Evolutionary conservation across 2,797 vertebrate species (phyloP).

Genomic region (Molothrus aeneus): DNA sequence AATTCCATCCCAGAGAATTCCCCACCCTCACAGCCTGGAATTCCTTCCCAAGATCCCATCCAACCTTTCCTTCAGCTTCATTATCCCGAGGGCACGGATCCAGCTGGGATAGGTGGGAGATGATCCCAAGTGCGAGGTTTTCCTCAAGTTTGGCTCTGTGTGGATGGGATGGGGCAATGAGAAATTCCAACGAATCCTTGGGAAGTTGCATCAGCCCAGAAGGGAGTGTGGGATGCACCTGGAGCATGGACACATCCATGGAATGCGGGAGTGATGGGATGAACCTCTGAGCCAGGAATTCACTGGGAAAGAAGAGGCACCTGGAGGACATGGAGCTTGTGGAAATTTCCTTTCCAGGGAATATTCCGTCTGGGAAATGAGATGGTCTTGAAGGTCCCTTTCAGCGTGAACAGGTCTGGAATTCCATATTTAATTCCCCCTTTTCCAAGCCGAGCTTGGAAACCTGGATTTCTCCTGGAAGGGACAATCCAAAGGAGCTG

Average conservation of each 20-base stretch:
- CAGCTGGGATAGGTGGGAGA: neutral
- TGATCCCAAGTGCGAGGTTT: fast-evolving
- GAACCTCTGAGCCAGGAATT: neutral
- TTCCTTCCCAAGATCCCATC: neutral
- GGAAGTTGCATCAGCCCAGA: neutral
- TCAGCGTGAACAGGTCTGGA: fast-evolving
- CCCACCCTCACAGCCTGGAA: neutral
- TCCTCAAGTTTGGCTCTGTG: fast-evolving
- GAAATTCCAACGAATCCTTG: neutral
- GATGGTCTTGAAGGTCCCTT: neutral
- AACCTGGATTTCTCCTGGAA: neutral
- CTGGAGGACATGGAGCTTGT: fast-evolving
- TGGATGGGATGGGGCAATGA: neutral
- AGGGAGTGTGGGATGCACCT: fast-evolving
- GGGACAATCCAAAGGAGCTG: neutral
- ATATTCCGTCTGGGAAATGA: fast-evolving
- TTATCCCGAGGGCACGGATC: neutral
- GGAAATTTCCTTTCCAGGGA: neutral
- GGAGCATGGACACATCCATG: neutral
- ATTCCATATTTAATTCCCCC: fast-evolving
- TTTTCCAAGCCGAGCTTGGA: neutral
- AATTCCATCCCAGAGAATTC: neutral
- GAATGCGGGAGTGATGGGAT: neutral
- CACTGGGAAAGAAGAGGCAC: neutral
- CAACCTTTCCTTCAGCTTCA: neutral